Evolutionary conservation across 2,113 vertebrate species (phyloP), one percentile per base, ranked within the genome.

Genomic region (Callipepla californica): DNA sequence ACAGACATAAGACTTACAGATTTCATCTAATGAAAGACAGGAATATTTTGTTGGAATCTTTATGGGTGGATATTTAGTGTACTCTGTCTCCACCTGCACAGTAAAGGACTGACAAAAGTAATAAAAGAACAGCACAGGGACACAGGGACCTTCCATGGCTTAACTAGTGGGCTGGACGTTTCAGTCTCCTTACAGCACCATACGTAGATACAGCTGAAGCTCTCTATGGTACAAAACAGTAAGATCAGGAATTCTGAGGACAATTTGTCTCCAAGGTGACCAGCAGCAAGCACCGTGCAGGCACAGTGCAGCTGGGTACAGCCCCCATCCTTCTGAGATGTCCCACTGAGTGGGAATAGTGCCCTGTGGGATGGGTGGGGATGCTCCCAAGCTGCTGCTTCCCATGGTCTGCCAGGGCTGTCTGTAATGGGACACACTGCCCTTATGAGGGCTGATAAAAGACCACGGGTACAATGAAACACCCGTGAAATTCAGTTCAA

Each of bases 321-420:
- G 19, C 20, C 20, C 21, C 34, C 36, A 23, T 9, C 80, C 75
- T 65, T 58, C 58, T 10, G 17, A n/a, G 34, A 61, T 38, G 28
- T 4, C 38, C 32, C 47, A 28, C 17, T 9, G 80, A 28, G 18
- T 36, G 18, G 36, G 57, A 11, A 38, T 34, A 48, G 11, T 34
- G 59, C 50, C 73, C 20, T 48, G 22, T 0, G 8, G 48, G 55
- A 50, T 1, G 22, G n/a, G 26, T 18, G 48, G 68, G 38, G 36
- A 36, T 0, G 10, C 53, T 48, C 40, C 16, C 0, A 21, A 59
- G 5, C 18, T 4, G 30, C n/a, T 16, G 8, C 51, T 20, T 65
- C 22, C 38, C 38, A 61, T 14, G 32, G 25, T n/a, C 66, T 79
- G 66, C 28, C 59, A 74, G 42, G 34, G n/a, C 61, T 9, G 17